phyloP scores from a whole-genome alignment of 2,113 vertebrate genomes.

The Nothoprocta perdicaria region DNA sequence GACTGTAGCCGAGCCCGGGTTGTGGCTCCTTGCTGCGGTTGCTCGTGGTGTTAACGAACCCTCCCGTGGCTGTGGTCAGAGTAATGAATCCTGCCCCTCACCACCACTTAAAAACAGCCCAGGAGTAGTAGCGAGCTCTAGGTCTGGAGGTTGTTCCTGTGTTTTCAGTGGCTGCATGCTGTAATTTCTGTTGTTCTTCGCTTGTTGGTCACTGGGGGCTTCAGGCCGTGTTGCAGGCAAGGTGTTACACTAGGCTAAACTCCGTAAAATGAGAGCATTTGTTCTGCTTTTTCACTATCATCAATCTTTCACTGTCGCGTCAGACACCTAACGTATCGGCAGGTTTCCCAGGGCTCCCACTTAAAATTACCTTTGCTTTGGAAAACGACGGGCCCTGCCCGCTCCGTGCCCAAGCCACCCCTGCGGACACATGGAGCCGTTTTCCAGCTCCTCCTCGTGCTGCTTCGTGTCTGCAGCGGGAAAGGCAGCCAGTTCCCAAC shows the following conservation, averaged over 20 bases:
- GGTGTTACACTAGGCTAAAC: slow-evolving; percentile 77
- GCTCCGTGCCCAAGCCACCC: slow-evolving; percentile 62
- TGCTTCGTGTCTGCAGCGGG: slow-evolving; percentile 53
- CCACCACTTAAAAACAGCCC: neutral
- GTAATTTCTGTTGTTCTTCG: slow-evolving; percentile 23
- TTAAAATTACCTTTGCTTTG: slow-evolving; percentile 77
- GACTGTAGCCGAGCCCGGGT: no score
- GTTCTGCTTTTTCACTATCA: slow-evolving; percentile 73
- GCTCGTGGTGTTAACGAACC: fast-evolving
- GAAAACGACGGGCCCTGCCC: slow-evolving; percentile 74
- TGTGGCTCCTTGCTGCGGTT: neutral
- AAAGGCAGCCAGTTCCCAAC: neutral
- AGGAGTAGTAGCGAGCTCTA: neutral
- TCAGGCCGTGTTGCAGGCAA: slow-evolving; percentile 48
- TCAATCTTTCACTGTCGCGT: slow-evolving; percentile 77
- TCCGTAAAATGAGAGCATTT: slow-evolving; percentile 76
- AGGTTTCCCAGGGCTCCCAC: slow-evolving; percentile 75
- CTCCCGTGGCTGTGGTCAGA: neutral
- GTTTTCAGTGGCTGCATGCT: neutral
- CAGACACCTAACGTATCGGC: slow-evolving; percentile 69
- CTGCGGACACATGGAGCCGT: slow-evolving; percentile 72
- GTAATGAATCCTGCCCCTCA: neutral
- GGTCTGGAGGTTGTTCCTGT: slow-evolving; percentile 7
- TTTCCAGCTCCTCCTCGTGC: slow-evolving; percentile 73
- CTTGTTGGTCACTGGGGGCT: slow-evolving; percentile 15